Conservation (phyloP, 2,797 vertebrate species). For the Enteromius thamalakanensis region DNA sequence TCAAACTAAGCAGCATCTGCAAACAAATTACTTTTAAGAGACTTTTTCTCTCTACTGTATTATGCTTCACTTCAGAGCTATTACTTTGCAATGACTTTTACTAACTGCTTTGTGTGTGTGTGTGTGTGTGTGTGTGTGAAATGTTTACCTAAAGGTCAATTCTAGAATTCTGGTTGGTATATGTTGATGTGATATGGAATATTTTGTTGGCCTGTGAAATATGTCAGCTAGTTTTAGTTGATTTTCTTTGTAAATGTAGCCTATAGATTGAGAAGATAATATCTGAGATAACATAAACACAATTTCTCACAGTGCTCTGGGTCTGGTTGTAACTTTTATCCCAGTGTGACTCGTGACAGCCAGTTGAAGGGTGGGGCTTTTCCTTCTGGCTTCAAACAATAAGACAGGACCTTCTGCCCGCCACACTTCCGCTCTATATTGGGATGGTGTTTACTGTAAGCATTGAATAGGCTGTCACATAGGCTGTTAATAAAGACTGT, state of each 20-base stretch:
- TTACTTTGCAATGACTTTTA: neutral
- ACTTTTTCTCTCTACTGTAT: neutral
- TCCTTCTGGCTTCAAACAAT: slow-evolving; percentile 79
- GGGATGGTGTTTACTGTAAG: slow-evolving; percentile 59
- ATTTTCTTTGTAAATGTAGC: neutral
- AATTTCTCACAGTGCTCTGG: slow-evolving; percentile 3
- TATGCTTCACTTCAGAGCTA: neutral
- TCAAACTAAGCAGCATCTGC: neutral
- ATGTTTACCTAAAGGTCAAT: neutral
- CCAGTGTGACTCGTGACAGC: slow-evolving; percentile 73
- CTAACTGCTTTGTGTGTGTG: neutral
- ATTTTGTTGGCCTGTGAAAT: neutral
- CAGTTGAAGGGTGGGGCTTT: slow-evolving; percentile 74
- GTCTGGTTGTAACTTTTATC: slow-evolving; percentile 53
- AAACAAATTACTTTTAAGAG: neutral
- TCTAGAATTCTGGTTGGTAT: neutral
- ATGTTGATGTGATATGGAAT: neutral
- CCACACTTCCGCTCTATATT: slow-evolving; percentile 68
- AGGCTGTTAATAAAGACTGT: slow-evolving; percentile 2
- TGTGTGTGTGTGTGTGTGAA: neutral
- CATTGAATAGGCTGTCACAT: neutral
- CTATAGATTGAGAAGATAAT: neutral
- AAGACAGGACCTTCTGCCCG: slow-evolving; percentile 65
- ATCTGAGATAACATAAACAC: neutral
- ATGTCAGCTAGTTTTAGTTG: neutral